phyloP scores from a whole-genome alignment of 2,797 vertebrate genomes.

The Molossus alvarezi region DNA sequence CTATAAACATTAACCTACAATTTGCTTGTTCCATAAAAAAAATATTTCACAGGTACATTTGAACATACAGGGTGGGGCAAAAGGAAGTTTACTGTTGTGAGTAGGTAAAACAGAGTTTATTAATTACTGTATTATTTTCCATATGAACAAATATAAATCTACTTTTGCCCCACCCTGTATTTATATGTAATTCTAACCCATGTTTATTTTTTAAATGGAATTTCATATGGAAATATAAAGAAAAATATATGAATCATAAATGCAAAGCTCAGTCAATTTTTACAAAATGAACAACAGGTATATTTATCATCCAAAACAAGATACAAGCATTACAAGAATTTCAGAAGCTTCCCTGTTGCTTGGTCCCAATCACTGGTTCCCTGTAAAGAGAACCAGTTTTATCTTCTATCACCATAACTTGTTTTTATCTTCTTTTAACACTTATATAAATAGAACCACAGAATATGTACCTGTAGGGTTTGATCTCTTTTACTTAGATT shows the following conservation, averaged over 20 bases:
- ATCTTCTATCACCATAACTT: not conserved
- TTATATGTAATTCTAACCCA: conserved; percentile 39
- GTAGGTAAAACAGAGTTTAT: not conserved
- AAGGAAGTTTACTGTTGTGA: not conserved
- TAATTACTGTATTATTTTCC: not conserved
- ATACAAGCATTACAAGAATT: not conserved
- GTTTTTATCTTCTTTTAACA: not conserved
- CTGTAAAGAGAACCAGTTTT: not conserved
- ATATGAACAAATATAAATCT: not conserved
- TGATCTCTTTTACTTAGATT: conserved; percentile 42
- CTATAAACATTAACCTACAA: conserved; percentile 1
- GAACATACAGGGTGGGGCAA: not conserved
- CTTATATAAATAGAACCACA: conserved; percentile 14
- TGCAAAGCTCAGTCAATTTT: not conserved
- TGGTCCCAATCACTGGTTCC: not conserved
- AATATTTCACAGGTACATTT: conserved; percentile 23
- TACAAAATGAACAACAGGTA: conserved; percentile 33
- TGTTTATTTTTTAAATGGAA: not conserved
- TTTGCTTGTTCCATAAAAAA: conserved; percentile 20
- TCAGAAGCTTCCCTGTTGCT: not conserved
- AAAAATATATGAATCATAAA: conserved; percentile 47
- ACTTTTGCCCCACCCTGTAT: not conserved
- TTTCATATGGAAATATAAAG: not conserved
- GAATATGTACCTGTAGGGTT: not conserved
- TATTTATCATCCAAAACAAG: conserved; percentile 22